Evolutionary conservation across 1,140 invertebrate genomes (phyloP), one percentile per base, ranked within the genome.

Genomic region (Homalodisca vitripennis): DNA sequence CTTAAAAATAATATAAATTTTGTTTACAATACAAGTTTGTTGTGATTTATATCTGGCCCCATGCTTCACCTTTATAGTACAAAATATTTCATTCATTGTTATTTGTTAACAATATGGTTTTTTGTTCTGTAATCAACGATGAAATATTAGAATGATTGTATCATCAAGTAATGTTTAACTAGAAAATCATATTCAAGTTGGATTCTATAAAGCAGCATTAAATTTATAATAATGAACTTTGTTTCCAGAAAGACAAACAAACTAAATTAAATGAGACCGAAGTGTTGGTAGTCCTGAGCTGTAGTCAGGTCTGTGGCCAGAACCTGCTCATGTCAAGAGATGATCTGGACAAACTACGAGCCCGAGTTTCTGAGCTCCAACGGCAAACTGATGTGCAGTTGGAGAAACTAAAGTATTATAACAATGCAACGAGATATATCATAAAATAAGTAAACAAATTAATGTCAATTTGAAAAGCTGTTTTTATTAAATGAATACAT

Each of bases 171-270:
- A n/a, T n/a, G n/a, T 46, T 12, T n/a, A 46, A 12, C 41, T 46
- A 12, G 10, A n/a, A 46, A 46, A 46, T n/a, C 12, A 46, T 46
- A 46, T 12, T 46, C n/a, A 12, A 12, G n/a, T 46, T 46, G 41
- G 48, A 69, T 3, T 27, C 72, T 72, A 17, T 74, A 80, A 12
- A 73, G 77, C 13, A 66, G 13, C 1, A 71, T 75, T 68, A 68
- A 77, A 57, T 72, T 80, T 0, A 77, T 81, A 70, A 72, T 84
- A 17, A 68, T 79, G 70, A 72, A 66, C 3, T n/a, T n/a, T n/a
- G n/a, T n/a, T 80, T 80, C 72, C 74, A 91, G 87, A 79, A 84
- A 48, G 84, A 89, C 72, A 89, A 91, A 70, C 89, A 91, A 74
- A 75, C 80, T 30, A 85, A 86, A 73, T 77, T 92, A 62, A 92